Evolutionary conservation across 2,888 invertebrate genomes (phyloP).

Genomic region (Spatulosminthurus flaviceps): DNA sequence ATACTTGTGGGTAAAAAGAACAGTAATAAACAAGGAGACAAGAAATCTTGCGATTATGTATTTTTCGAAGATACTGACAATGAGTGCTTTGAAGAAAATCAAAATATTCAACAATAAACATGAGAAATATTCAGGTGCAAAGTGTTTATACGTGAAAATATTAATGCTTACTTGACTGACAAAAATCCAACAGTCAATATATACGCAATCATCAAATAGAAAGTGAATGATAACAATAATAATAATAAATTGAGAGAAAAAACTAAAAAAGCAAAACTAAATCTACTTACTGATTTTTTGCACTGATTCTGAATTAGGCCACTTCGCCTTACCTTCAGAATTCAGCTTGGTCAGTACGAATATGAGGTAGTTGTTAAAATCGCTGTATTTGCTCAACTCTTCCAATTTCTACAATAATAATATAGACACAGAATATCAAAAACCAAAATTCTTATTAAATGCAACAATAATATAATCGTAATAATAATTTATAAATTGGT

Average conservation of each 20-base stretch:
- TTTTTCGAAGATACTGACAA: no score
- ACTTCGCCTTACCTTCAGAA: constrained; percentile 75
- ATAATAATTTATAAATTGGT: background rate
- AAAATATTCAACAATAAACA: no score
- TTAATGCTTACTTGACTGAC: no score
- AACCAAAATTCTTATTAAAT: background rate
- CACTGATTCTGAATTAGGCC: constrained; percentile 59
- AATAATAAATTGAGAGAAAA: constrained; percentile 29
- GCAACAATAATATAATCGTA: background rate
- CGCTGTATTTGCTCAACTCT: constrained; percentile 96
- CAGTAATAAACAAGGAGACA: no score
- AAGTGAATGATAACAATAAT: background rate
- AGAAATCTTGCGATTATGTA: no score
- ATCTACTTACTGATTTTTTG: constrained; percentile 60
- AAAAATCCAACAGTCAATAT: no score
- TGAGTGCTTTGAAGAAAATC: no score
- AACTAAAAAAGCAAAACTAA: constrained; percentile 36
- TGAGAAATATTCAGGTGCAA: no score
- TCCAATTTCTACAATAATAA: constrained; percentile 85
- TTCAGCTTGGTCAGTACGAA: constrained; percentile 95
- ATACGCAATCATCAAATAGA: background rate
- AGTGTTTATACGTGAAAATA: no score
- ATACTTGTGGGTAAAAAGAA: no score
- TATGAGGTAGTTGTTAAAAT: constrained; percentile 98
- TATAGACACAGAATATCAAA: constrained; percentile 52